Evolutionary conservation across 2,113 vertebrate species (phyloP), one percentile per base, ranked within the genome.

Genomic region (Esox niger): DNA sequence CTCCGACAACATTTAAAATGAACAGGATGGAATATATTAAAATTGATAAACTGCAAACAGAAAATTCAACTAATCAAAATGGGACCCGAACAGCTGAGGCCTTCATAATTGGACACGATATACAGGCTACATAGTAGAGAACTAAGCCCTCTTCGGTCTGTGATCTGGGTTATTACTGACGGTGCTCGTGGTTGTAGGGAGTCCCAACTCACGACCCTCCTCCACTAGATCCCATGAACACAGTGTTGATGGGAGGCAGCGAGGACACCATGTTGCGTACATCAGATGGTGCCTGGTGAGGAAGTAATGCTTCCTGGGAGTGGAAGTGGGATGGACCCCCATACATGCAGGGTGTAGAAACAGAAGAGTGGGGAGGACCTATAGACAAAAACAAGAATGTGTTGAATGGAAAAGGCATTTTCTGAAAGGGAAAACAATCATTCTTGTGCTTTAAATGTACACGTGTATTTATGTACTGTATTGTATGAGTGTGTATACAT

Each of bases 171-270:
- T 15, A 17, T 15, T 17, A 15, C 13, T 43, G 13, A 43, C 38
- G 17, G 38, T 43, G 38, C 17, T 43, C 11, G 38, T 43, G 38
- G 38, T 43, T 1, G 38, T 2, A 43, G 38, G 38, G 38, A 17
- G 38, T 43, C 38, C 21, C 55, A 9, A 61, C 20, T 94, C 80
- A 95, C n/a, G 94, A 92, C 32, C 93, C 93, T 56, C 93, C 93
- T 60, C 93, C 86, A 27, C 94, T 55, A 2, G 79, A 72, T 68
- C 95, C 96, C 97, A 98, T 95, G 80, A 99, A 99, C 73, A 99
- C 97, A 0, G 96, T 98, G 74, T 98, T 97, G 88, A 98, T 98
- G 73, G 97, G 96, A 46, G 97, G 97, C 72, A 99, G 90, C 31
- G 95, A 95, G 1, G 97, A 94, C 49, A 94, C 91, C 84, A 95